Evolutionary conservation across 2,113 vertebrate species (phyloP).

Genomic region (Prochilodus magdalenae): DNA sequence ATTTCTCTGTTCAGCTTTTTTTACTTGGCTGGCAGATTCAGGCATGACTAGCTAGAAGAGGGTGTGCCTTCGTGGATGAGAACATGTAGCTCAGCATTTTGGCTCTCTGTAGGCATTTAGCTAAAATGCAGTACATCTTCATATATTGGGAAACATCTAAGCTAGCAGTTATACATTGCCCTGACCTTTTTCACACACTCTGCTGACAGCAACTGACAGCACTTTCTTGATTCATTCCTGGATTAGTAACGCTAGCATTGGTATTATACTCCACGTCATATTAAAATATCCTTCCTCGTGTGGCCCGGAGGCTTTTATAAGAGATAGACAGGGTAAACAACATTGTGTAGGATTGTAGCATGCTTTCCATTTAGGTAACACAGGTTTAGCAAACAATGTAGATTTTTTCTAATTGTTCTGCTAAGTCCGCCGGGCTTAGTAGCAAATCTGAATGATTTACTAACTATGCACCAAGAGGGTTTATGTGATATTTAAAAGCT

Average conservation of each 20-base stretch:
- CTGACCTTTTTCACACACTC: too few species aligned
- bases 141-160: too few species aligned
- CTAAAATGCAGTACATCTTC: too few species aligned
- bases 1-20: not conserved
- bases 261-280: too few species aligned
- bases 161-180: too few species aligned
- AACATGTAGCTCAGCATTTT: too few species aligned
- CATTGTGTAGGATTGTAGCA: not conserved
- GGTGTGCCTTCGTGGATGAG: not conserved
- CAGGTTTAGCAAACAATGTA: constrained; percentile 2
- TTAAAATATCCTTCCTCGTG: not conserved
- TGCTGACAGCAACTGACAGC: too few species aligned
- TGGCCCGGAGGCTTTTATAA: not conserved
- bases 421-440: constrained; percentile 13
- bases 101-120: too few species aligned
- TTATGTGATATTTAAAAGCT: constrained; percentile 12
- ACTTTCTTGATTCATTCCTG: too few species aligned
- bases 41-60: not conserved
- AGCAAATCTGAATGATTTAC: constrained; percentile 19
- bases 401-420: constrained; percentile 14
- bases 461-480: not conserved
- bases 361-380: not conserved
- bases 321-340: not conserved
- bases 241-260: too few species aligned
- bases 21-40: too few species aligned